Evolutionary conservation across 2,888 invertebrate genomes (phyloP), one percentile per base, ranked within the genome.

Genomic region (Colostygia pectinataria): DNA sequence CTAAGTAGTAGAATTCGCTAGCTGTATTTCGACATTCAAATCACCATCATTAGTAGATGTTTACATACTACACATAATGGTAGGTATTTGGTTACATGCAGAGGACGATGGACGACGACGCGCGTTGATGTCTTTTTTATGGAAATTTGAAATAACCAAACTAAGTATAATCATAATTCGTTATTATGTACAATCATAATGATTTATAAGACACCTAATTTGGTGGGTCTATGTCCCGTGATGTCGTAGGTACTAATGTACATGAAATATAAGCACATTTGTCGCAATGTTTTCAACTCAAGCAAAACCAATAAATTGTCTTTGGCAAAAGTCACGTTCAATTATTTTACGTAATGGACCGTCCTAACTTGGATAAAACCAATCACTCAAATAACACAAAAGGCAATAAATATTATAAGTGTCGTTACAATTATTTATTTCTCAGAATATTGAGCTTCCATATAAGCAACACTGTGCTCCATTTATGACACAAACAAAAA

Each of bases 401-500:
- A 37, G 38, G 44, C 38, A 48, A 46, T 50, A 50, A 44, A 55
- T 52, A 49, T 44, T 15, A 49, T 53, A 45, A 23, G 43, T 39
- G 38, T 38, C 36, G 29, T 13, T 39, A 44, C 37, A 40, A 37
- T 48, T 34, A 45, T 48, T 45, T 40, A 40, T 32, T 48, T 43
- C 48, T 43, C 12, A 51, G 53, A 55, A 54, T 53, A 47, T 47
- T 51, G 29, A 38, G 37, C 25, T 49, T 42, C 59, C 62, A 51
- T 60, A 60, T 48, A 59, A 58, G 59, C 49, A 53, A n/a, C 54
- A 13, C 28, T 51, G 28, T 53, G 52, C 34, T 63, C 65, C 58
- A 64, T 59, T 65, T 63, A 55, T 49, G 54, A 37, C 33, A 59
- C 51, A 42, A 56, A 59, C 55, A 65, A 54, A 53, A 58, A 53